phyloP scores from a whole-genome alignment of 2,113 vertebrate genomes.

The Podilymbus podiceps region DNA sequence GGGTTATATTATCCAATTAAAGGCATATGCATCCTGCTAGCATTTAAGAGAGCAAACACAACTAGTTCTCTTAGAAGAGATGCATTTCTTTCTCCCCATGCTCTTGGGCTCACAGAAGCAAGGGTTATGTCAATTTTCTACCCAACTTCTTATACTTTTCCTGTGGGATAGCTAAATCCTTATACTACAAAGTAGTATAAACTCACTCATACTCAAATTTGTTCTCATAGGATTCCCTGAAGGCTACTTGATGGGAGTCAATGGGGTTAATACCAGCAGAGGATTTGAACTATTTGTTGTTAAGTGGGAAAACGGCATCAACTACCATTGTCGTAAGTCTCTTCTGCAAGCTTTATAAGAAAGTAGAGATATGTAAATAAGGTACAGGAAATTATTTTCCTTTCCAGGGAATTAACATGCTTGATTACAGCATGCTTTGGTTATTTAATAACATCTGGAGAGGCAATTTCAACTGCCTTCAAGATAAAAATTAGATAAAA shows the following conservation, averaged over 20 bases:
- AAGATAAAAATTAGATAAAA: slow-evolving; percentile 35
- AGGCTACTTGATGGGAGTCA: background rate
- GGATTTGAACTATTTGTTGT: slow-evolving; percentile 9
- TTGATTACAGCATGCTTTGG: background rate
- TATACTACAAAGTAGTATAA: background rate
- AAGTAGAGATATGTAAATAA: slow-evolving; percentile 50
- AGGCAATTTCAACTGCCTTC: slow-evolving; percentile 30
- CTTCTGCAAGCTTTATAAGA: background rate
- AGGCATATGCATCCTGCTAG: background rate
- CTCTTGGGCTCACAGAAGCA: background rate
- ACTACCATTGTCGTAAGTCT: background rate
- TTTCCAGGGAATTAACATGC: background rate
- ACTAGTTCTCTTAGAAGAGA: background rate
- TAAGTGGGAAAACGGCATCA: background rate
- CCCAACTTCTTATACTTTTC: background rate
- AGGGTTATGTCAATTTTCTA: background rate
- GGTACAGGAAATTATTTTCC: slow-evolving; percentile 39
- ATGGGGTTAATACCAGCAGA: background rate
- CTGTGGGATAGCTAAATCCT: background rate
- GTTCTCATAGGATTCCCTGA: background rate
- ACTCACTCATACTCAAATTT: background rate
- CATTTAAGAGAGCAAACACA: background rate
- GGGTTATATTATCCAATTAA: background rate
- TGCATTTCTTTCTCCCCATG: background rate
- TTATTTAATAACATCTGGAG: slow-evolving; percentile 47